phyloP scores from a whole-genome alignment of 2,113 vertebrate species.

The Neopipo cinnamomea region DNA sequence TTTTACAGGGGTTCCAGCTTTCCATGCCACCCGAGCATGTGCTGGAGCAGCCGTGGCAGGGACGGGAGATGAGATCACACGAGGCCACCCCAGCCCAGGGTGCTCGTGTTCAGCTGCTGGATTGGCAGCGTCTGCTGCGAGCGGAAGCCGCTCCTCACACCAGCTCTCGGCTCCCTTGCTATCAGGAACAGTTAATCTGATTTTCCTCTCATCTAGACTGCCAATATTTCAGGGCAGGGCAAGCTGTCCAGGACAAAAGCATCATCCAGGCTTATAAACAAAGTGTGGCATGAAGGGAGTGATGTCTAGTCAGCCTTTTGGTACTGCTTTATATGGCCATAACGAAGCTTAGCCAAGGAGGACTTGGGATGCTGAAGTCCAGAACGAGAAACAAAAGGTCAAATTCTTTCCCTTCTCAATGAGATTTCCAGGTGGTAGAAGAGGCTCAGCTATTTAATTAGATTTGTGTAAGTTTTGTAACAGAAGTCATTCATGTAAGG shows the following conservation, averaged over 20 bases:
- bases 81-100: background rate
- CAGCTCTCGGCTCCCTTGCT: background rate
- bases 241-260: background rate
- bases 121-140: background rate
- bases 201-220: background rate
- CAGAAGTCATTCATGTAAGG: background rate
- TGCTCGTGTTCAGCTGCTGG: background rate
- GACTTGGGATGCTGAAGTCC: background rate
- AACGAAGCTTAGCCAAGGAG: background rate
- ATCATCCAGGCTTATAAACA: background rate
- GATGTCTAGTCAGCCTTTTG: background rate
- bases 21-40: accelerated
- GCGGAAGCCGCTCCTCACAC: background rate
- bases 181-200: background rate
- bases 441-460: background rate
- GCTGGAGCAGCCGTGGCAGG: background rate
- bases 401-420: background rate
- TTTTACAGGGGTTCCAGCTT: background rate
- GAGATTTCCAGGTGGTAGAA: conserved; percentile 1
- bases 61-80: background rate
- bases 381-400: background rate
- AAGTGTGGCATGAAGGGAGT: background rate
- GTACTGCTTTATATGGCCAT: background rate
- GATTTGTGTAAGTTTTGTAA: background rate
- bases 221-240: background rate